A percentile compares a stretch with the other conserved stretches of the same genome.
These are phyloP conservation scores for Lycaon pictus DNA, from an alignment of 2,113 vertebrate species.

Conservation along the genomic window DNA sequence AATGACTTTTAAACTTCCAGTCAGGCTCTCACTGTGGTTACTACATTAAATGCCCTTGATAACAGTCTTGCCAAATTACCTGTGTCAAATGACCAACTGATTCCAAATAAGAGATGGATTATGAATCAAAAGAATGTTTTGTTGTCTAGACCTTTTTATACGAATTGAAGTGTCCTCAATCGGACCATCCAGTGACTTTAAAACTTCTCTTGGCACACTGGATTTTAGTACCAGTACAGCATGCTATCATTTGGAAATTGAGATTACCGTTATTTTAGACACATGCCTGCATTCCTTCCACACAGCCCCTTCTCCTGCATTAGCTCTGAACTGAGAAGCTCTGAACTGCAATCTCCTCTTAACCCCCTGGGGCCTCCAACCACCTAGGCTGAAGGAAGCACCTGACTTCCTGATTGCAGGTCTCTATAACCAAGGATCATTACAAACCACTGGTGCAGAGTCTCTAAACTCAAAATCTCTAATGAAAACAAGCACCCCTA, in stretches of 20 bases:
- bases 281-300: not conserved
- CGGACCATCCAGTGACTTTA: not conserved
- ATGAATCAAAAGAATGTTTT: constrained; percentile 52
- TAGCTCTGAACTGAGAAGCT: not conserved
- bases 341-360: not conserved
- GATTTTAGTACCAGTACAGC: not conserved
- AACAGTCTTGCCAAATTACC: not conserved
- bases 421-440: not conserved
- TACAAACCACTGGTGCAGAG: not conserved
- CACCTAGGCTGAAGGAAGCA: not conserved
- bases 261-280: not conserved
- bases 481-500: not conserved
- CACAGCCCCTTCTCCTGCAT: not conserved
- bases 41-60: not conserved
- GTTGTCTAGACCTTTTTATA: not conserved
- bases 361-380: not conserved
- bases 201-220: not conserved
- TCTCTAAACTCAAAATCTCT: not conserved
- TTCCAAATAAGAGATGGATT: constrained; percentile 50
- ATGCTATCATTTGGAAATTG: not conserved
- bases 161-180: not conserved
- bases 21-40: not conserved
- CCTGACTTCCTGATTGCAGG: not conserved
- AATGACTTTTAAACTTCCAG: not conserved
- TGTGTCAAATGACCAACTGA: not conserved